These are phyloP conservation scores for Percopsis omiscomaycus DNA, from an alignment of 2,797 vertebrate genomes.

Conservation along the genomic window DNA sequence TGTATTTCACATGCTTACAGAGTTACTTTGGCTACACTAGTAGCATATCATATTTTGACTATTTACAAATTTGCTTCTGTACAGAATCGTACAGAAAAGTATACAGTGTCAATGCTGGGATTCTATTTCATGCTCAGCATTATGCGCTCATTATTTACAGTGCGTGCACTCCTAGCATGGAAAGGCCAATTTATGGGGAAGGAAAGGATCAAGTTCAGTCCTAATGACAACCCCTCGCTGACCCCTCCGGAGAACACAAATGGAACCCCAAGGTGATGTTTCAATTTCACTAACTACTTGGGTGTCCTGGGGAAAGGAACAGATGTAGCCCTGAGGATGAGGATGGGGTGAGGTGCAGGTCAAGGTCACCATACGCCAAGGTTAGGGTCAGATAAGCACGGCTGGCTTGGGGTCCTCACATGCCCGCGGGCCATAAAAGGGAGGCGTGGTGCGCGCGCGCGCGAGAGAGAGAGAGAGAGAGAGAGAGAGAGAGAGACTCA, in stretches of 20 bases:
- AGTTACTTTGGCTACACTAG: neutral
- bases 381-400: constrained; percentile 86
- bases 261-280: constrained; percentile 86
- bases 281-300: constrained; percentile 85
- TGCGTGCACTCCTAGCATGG: constrained; percentile 58
- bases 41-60: constrained; percentile 29
- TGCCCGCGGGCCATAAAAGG: constrained; percentile 75
- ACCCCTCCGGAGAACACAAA: constrained; percentile 84
- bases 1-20: constrained; percentile 12
- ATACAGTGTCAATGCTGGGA: constrained; percentile 53
- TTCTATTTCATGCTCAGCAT: constrained; percentile 66
- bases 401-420: constrained; percentile 76
- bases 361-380: constrained; percentile 88
- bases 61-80: constrained; percentile 43
- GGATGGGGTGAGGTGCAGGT: constrained; percentile 80
- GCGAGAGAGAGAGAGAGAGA: constrained; percentile 24
- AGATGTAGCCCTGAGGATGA: constrained; percentile 83
- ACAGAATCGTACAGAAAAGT: constrained; percentile 45
- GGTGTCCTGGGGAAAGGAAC: constrained; percentile 81
- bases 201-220: constrained; percentile 83
- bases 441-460: constrained; percentile 54
- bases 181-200: constrained; percentile 74
- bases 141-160: constrained; percentile 72
- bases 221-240: constrained; percentile 79
- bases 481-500: constrained; percentile 41